Conservation (phyloP, 2,888 invertebrate species). For the Dolomedes plantarius region DNA sequence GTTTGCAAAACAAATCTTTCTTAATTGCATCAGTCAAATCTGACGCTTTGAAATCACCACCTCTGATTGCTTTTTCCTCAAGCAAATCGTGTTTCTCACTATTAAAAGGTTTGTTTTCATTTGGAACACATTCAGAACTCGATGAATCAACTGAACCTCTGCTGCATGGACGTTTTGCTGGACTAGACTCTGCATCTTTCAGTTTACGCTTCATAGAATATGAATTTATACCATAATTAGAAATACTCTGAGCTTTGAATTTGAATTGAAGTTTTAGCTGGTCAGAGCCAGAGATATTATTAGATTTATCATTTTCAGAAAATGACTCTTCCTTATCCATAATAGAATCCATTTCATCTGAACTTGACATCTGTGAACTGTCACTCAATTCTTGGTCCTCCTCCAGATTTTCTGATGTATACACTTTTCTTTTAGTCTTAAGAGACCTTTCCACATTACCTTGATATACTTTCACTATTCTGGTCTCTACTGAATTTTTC, state of each 20-base stretch:
- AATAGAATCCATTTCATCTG: neutral
- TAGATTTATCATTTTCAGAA: neutral
- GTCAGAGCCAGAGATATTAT: neutral
- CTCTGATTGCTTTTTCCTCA: neutral
- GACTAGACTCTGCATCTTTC: neutral
- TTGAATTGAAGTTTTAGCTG: neutral
- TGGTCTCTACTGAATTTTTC: constrained; percentile 6
- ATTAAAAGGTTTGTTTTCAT: constrained; percentile 56
- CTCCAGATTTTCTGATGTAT: neutral
- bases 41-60: neutral
- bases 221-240: neutral
- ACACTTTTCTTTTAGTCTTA: neutral
- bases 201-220: constrained; percentile 32
- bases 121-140: constrained; percentile 27
- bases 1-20: constrained; percentile 40
- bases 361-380: neutral
- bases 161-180: constrained; percentile 31
- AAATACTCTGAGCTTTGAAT: neutral
- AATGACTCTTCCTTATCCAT: neutral
- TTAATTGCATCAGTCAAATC: neutral
- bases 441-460: neutral
- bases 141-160: constrained; percentile 17
- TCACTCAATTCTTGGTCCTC: neutral
- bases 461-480: neutral
- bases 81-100: constrained; percentile 4